Conservation (phyloP, 2,888 invertebrate species). For the Isotomurus palustris region DNA sequence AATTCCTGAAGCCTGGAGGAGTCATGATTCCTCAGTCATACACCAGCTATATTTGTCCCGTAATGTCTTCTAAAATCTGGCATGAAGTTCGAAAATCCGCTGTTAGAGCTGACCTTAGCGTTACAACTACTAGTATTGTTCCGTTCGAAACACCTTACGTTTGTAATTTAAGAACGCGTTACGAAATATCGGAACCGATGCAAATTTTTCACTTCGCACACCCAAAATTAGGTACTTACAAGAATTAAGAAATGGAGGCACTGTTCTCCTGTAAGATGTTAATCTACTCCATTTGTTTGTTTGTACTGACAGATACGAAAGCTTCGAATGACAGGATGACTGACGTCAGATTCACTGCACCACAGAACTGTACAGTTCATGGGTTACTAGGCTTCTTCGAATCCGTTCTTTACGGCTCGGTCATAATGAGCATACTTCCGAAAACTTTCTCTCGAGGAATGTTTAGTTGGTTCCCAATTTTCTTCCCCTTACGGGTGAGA, state of each 20-base stretch:
- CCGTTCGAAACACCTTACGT: conserved; percentile 84
- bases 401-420: conserved; percentile 72
- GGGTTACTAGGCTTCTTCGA: conserved; percentile 97
- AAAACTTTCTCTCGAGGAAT: conserved; percentile 81
- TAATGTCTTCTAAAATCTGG: conserved; percentile 84
- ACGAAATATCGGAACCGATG: conserved; percentile 68
- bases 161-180: conserved; percentile 81
- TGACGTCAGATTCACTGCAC: conserved; percentile 63
- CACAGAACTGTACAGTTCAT: conserved; percentile 75
- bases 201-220: conserved; percentile 82
- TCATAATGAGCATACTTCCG: conserved; percentile 84
- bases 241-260: too few relatives aligned
- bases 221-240: conserved; percentile 70
- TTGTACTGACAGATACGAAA: conserved; percentile 16
- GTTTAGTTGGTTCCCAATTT: conserved; percentile 98
- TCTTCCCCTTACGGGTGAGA: conserved; percentile 78
- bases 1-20: conserved; percentile 76
- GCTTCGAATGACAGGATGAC: conserved; percentile 56
- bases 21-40: conserved; percentile 87
- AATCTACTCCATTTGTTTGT: too few relatives aligned
- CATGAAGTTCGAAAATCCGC: conserved; percentile 62
- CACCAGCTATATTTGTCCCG: conserved; percentile 83
- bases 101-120: too few relatives aligned
- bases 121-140: conserved; percentile 56
- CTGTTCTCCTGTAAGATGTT: too few relatives aligned